Conservation (phyloP, 2,113 vertebrate genomes). For the Copsychus sechellarum region DNA sequence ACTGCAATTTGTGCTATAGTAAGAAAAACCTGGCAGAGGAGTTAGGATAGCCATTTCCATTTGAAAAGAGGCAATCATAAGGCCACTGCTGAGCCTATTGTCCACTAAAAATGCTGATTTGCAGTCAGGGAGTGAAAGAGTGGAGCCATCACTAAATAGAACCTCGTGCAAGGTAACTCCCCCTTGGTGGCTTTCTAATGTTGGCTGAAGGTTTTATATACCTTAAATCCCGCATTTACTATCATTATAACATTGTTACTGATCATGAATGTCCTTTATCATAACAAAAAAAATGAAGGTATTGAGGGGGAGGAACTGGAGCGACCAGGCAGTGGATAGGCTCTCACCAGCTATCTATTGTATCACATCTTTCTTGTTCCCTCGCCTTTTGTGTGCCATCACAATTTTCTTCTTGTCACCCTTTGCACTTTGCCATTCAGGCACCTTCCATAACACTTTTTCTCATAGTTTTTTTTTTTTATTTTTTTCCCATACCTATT, state of each 20-base stretch:
- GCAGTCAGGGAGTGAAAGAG: slow-evolving; percentile 85
- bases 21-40: slow-evolving; percentile 93
- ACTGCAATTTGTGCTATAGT: slow-evolving; percentile 98
- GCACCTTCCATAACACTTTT: not conserved
- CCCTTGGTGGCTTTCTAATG: slow-evolving; percentile 73
- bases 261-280: slow-evolving; percentile 69
- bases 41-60: slow-evolving; percentile 96
- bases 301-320: slow-evolving; percentile 61
- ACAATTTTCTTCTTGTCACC: slow-evolving; percentile 65
- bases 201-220: slow-evolving; percentile 71
- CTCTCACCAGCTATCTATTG: slow-evolving; percentile 63
- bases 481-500: slow-evolving; percentile 21
- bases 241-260: slow-evolving; percentile 76
- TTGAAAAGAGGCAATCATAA: slow-evolving; percentile 99
- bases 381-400: slow-evolving; percentile 45
- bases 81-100: slow-evolving; percentile 97
- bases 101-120: slow-evolving; percentile 91
- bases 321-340: slow-evolving; percentile 62
- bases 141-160: slow-evolving; percentile 80
- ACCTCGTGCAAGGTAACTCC: slow-evolving; percentile 83
- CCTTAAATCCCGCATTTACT: slow-evolving; percentile 75
- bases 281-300: slow-evolving; percentile 59
- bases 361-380: slow-evolving; percentile 58
- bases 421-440: slow-evolving; percentile 37
- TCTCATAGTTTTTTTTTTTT: not conserved